phyloP scores from a whole-genome alignment of 2,113 vertebrate genomes.

The Entomyzon cyanotis region DNA sequence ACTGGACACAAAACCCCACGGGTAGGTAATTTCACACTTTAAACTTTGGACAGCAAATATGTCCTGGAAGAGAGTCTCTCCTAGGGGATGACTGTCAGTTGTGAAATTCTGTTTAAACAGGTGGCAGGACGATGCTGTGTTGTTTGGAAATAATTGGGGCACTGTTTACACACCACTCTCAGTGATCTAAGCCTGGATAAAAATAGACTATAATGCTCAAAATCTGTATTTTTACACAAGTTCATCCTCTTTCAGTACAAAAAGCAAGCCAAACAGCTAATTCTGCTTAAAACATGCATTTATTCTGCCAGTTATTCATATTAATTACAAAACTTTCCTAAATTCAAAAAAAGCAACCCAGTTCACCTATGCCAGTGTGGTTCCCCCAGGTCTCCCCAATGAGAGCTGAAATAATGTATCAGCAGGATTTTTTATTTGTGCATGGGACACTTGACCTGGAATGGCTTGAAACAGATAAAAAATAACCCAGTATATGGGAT shows the following conservation, averaged over 20 bases:
- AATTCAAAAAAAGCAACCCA: background rate
- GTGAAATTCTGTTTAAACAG: constrained; percentile 40
- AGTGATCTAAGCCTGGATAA: background rate
- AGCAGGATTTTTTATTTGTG: background rate
- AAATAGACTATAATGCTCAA: constrained; percentile 8
- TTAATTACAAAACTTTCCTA: background rate
- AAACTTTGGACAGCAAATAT: constrained; percentile 31
- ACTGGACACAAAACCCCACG: constrained; percentile 11
- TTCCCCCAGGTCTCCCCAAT: background rate
- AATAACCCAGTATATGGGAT: background rate
- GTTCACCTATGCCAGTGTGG: background rate
- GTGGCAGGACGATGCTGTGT: background rate
- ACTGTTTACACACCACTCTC: constrained; percentile 21
- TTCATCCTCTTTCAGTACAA: background rate
- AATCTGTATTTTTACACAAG: constrained; percentile 5
- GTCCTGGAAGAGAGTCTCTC: background rate
- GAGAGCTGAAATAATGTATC: background rate
- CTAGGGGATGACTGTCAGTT: background rate
- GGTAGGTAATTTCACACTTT: constrained; percentile 9
- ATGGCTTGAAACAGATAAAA: background rate
- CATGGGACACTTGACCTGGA: background rate
- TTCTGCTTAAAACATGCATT: background rate
- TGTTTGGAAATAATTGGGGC: constrained; percentile 43
- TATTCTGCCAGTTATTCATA: background rate
- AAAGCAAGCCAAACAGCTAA: background rate